Evolutionary conservation across 2,888 invertebrate genomes (phyloP).

Genomic region (Mythimna loreyi): DNA sequence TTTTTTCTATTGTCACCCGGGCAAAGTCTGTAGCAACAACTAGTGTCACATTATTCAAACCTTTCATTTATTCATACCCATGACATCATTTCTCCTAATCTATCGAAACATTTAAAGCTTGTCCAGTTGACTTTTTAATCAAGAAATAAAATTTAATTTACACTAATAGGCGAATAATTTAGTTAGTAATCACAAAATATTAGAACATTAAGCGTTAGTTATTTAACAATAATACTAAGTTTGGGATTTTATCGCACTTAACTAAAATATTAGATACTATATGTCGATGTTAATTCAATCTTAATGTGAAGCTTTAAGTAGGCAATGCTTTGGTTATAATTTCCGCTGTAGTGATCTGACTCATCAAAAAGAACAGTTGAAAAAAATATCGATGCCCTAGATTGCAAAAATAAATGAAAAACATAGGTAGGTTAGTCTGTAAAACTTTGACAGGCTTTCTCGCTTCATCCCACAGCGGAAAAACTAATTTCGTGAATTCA

Average conservation of each 20-base stretch:
- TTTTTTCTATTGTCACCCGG: too few relatives aligned
- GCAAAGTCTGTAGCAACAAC: too few relatives aligned
- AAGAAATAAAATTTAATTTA: constrained; percentile 50
- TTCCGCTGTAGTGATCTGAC: too few relatives aligned
- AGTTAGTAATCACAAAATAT: constrained; percentile 46
- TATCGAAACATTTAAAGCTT: constrained; percentile 34
- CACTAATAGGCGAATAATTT: constrained; percentile 55
- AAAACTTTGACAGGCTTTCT: too few relatives aligned
- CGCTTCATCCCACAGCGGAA: too few relatives aligned
- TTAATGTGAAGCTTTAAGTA: constrained; percentile 5
- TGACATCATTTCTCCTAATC: constrained; percentile 48
- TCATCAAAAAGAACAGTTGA: too few relatives aligned
- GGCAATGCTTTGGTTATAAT: not conserved
- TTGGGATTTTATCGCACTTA: constrained; percentile 10
- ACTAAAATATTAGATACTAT: not conserved
- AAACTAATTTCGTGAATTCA: too few relatives aligned
- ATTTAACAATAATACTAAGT: constrained; percentile 26
- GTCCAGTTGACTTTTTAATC: constrained; percentile 34
- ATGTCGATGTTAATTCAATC: constrained; percentile 4
- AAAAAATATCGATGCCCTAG: too few relatives aligned
- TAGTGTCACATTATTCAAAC: constrained; percentile 4
- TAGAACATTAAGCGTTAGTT: constrained; percentile 35
- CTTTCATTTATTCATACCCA: constrained; percentile 10
- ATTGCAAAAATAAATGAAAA: too few relatives aligned
- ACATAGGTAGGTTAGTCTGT: too few relatives aligned